Conservation (phyloP, 1,140 invertebrate genomes). For the Pseudomyrmex gracilis region DNA sequence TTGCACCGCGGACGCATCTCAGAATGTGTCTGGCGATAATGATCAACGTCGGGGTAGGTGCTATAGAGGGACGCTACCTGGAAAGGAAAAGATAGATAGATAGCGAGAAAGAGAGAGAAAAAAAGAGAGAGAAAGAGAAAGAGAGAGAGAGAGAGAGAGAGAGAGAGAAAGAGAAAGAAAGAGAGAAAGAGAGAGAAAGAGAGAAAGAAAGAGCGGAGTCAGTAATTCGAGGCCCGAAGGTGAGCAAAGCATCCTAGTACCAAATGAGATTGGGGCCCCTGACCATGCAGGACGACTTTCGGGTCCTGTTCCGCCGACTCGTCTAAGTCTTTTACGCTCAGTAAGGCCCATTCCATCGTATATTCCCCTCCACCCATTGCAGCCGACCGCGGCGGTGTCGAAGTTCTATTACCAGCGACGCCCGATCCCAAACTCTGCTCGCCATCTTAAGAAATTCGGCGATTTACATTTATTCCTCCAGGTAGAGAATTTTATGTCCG, state of each 20-base stretch:
- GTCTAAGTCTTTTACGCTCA: constrained; percentile 69
- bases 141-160: background rate
- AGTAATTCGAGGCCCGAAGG: constrained; percentile 71
- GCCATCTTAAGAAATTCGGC: constrained; percentile 55
- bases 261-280: constrained; percentile 71
- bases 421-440: constrained; percentile 47
- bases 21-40: constrained; percentile 74
- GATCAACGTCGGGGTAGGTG: constrained; percentile 64
- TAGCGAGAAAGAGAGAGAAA: background rate
- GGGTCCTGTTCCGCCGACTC: constrained; percentile 60
- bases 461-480: constrained; percentile 64
- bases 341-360: constrained; percentile 34
- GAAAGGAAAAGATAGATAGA: background rate
- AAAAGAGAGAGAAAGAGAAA: background rate
- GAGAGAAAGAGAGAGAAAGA: background rate
- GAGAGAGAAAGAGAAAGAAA: background rate
- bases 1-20: constrained; percentile 67
- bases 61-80: constrained; percentile 56
- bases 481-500: constrained; percentile 50
- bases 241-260: constrained; percentile 74
- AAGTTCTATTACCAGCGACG: constrained; percentile 73
- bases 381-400: constrained; percentile 63
- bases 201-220: constrained; percentile 27
- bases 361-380: constrained; percentile 4
- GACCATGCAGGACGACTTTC: constrained; percentile 71